Conservation (phyloP, 2,888 invertebrate species). For the Unio delphinus region DNA sequence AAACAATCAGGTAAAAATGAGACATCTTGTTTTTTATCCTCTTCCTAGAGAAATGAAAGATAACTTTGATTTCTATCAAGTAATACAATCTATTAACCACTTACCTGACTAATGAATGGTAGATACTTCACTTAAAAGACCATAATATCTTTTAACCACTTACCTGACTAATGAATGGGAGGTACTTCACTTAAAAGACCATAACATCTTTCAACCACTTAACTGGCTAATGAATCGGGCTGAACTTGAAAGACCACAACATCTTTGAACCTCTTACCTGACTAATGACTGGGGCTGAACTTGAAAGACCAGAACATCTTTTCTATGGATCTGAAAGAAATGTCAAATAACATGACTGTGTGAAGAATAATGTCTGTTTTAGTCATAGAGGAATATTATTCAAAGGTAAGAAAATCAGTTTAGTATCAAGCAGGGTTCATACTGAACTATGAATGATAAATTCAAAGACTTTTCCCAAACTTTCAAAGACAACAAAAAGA, state of each 20-base stretch:
- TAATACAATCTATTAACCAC: no score
- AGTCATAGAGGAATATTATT: background rate
- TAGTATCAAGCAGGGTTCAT: no score
- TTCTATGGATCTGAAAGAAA: constrained; percentile 45
- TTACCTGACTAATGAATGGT: no score
- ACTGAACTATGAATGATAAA: no score
- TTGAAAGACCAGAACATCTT: constrained; percentile 47
- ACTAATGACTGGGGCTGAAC: constrained; percentile 53
- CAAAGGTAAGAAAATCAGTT: no score
- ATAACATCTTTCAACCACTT: constrained; percentile 38
- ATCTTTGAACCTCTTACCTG: constrained; percentile 47
- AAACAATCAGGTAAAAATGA: no score
- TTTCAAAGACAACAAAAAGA: no score
- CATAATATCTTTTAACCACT: constrained; percentile 39
- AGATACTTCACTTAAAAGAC: constrained; percentile 25
- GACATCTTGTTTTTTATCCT: no score
- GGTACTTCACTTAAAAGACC: constrained; percentile 44
- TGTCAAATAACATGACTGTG: background rate
- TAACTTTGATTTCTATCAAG: no score
- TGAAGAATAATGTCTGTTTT: background rate
- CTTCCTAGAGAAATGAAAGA: no score
- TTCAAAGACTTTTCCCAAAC: no score
- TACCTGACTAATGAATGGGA: constrained; percentile 52
- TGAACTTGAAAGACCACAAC: constrained; percentile 47
- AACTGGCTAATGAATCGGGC: constrained; percentile 56